Evolutionary conservation across 2,113 vertebrate species (phyloP), one percentile per base, ranked within the genome.

Genomic region (Emydura subglobosa): DNA sequence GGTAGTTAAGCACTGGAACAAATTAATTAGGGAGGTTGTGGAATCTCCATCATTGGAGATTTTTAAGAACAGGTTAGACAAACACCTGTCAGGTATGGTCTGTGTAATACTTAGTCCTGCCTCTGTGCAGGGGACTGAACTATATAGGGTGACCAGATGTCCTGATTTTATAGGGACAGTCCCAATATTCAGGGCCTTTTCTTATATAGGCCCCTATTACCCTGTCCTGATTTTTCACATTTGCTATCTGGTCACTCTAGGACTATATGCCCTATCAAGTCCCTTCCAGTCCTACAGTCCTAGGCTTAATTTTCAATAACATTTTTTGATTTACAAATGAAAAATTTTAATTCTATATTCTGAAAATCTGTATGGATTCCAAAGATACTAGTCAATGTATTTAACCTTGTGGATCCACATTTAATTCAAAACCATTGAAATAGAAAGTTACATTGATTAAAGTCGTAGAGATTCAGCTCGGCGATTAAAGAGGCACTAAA

Each of bases 391-490:
- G 12, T n/a, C 79, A 85, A 39, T 85, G n/a, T 49, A 61, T 96
- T 97, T 96, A 79, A 94, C 51, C 54, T 90, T 86, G 39, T 95
- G 74, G 95, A 92, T 86, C 90, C 84, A 83, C 79, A 84, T 94
- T 96, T 93, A 87, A 94, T 96, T 93, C 79, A 85, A 88, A 91
- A 53, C 81, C 29, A 27, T 25, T 83, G 76, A 92, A 96, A 93
- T 94, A 85, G 93, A 96, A 93, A n/a, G 39, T 84, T 94, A 83
- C 22, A 61, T 5, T 84, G 83, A 96, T 96, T 96, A 96, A 94
- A 95, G 39, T 16, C 87, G 79, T 96, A 82, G 65, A 95, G 88
- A 94, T 92, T 96, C 93, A 95, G 51, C 85, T 95, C 42, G 96
- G 85, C 47, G 81, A 86, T 93, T 97, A 96, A 97, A 95, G 92